Evolutionary conservation across 1,140 invertebrate genomes (phyloP).

Genomic region (Gonioctena quinquepunctata): DNA sequence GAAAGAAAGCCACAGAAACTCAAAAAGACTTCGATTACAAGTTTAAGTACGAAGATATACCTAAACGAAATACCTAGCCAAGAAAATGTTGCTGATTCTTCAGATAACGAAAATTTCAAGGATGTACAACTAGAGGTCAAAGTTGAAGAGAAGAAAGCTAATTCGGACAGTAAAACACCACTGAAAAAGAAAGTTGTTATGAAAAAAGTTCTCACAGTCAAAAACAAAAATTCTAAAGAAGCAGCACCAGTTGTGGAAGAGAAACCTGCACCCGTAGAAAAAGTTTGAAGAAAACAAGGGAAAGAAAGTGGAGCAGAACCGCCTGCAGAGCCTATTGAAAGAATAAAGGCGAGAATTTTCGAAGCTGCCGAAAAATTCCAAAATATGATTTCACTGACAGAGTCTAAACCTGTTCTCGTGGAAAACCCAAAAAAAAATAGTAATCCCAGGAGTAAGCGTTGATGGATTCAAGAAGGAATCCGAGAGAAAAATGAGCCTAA

Average conservation of each 20-base stretch:
- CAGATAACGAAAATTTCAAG: constrained; percentile 54
- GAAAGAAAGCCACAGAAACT: constrained; percentile 51
- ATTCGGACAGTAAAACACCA: constrained; percentile 37
- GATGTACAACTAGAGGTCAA: constrained; percentile 31
- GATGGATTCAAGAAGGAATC: constrained; percentile 83
- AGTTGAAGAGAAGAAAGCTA: constrained; percentile 37
- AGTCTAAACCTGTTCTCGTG: constrained; percentile 49
- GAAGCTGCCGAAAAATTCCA: constrained; percentile 75
- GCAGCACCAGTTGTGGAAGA: constrained; percentile 46
- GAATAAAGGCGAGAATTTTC: constrained; percentile 70
- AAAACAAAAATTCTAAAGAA: constrained; percentile 46
- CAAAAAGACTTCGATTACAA: constrained; percentile 46
- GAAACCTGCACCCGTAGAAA: constrained; percentile 43
- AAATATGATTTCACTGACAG: constrained; percentile 58
- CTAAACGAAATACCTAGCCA: constrained; percentile 50
- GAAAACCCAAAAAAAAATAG: constrained; percentile 79
- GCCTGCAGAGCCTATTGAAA: constrained; percentile 56
- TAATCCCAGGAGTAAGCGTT: constrained; percentile 80
- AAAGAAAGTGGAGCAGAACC: constrained; percentile 49
- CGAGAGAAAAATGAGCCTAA: constrained; percentile 74
- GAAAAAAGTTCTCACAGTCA: constrained; percentile 51
- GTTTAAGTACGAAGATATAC: constrained; percentile 41
- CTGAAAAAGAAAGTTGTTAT: constrained; percentile 44
- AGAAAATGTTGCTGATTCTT: constrained; percentile 47
- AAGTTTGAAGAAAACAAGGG: constrained; percentile 50